A percentile compares a stretch with the other conserved stretches of the same genome.
phyloP scores from a whole-genome alignment of 2,888 invertebrate species.

The Drosophila testacea region DNA sequence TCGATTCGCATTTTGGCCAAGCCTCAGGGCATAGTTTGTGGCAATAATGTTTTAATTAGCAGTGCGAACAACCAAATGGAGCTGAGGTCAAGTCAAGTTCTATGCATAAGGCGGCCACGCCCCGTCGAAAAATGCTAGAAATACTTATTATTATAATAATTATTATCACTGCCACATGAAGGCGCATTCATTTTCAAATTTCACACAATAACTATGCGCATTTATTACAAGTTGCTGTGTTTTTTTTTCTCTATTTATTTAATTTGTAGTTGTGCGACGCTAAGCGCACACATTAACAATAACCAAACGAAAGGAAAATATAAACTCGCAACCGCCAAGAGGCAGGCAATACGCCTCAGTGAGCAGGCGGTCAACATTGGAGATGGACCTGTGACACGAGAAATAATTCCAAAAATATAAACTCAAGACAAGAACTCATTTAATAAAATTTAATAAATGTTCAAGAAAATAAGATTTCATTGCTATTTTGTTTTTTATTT shows the following conservation, averaged over 20 bases:
- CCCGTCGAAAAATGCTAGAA: constrained; percentile 24
- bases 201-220: constrained; percentile 46
- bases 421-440: not conserved
- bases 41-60: constrained; percentile 76
- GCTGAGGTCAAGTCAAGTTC: constrained; percentile 41
- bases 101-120: constrained; percentile 24
- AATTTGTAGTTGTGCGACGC: constrained; percentile 48
- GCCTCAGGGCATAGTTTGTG: constrained; percentile 71
- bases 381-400: constrained; percentile 46
- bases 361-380: constrained; percentile 6
- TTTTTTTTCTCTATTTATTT: constrained; percentile 36
- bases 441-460: too few relatives aligned
- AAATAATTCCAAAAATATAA: not conserved
- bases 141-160: constrained; percentile 29
- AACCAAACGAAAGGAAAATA: constrained; percentile 48
- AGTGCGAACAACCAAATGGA: constrained; percentile 30
- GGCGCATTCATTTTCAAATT: constrained; percentile 31
- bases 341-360: constrained; percentile 31
- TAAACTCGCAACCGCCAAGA: constrained; percentile 10
- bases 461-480: too few relatives aligned
- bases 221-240: constrained; percentile 33
- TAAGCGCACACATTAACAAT: constrained; percentile 57
- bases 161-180: constrained; percentile 23
- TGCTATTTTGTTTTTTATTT: too few relatives aligned
- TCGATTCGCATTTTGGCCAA: constrained; percentile 41